These are phyloP conservation scores for Rhizoglyphus robini DNA, from an alignment of 1,140 invertebrate genomes.

Conservation along the genomic window DNA sequence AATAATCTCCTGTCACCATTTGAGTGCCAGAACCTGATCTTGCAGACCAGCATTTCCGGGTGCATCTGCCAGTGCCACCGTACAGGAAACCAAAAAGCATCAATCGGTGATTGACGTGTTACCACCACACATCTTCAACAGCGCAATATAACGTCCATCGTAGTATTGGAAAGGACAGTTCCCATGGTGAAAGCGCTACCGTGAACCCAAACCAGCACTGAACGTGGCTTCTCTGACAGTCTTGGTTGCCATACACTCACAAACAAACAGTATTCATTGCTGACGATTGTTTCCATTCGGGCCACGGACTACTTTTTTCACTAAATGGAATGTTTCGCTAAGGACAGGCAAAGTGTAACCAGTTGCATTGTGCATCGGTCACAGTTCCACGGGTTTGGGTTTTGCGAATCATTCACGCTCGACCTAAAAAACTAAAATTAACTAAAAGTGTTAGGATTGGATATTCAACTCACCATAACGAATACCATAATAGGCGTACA, in stretches of 20 bases:
- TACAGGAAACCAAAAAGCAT: constrained; percentile 16
- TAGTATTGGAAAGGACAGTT: constrained; percentile 11
- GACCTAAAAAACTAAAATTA: neutral
- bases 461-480: neutral
- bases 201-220: constrained; percentile 23
- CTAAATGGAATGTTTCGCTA: neutral
- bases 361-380: constrained; percentile 5
- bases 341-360: neutral
- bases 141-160: constrained; percentile 64
- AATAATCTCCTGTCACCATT: constrained; percentile 34
- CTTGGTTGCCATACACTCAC: constrained; percentile 32
- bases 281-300: constrained; percentile 29
- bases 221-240: neutral
- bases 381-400: neutral
- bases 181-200: constrained; percentile 19
- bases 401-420: neutral
- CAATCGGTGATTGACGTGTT: constrained; percentile 40
- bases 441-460: neutral
- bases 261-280: constrained; percentile 35
- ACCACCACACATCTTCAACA: constrained; percentile 48
- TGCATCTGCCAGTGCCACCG: neutral
- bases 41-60: neutral
- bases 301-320: neutral
- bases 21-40: constrained; percentile 4
- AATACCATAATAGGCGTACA: neutral